phyloP scores from a whole-genome alignment of 2,888 invertebrate species.

The Melikaiella ostensackeni region DNA sequence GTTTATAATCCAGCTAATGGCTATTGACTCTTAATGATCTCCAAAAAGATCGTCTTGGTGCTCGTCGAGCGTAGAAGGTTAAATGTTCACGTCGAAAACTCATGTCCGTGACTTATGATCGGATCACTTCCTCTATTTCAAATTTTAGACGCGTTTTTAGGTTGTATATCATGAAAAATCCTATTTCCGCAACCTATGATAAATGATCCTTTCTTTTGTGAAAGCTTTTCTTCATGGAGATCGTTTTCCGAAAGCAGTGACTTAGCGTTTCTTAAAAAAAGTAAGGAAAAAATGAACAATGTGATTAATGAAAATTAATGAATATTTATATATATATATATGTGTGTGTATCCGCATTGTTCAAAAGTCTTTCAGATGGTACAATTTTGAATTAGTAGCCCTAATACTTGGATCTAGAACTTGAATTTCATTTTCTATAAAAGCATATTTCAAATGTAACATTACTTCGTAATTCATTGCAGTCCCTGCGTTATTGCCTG shows the following conservation, averaged over 20 bases:
- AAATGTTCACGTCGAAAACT: neutral
- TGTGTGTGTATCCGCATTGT: no score
- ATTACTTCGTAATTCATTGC: neutral
- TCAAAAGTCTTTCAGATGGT: no score
- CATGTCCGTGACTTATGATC: neutral
- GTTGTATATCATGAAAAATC: neutral
- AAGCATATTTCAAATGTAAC: neutral
- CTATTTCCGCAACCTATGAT: neutral
- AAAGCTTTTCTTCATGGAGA: neutral
- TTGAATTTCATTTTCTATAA: neutral
- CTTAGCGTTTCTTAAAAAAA: neutral
- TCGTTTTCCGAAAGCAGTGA: neutral
- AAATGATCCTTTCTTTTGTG: neutral
- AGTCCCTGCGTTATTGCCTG: neutral
- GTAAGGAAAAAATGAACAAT: neutral
- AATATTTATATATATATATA: no score
- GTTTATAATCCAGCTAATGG: neutral
- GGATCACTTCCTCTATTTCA: neutral
- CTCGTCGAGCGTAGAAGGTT: slow-evolving; percentile 27
- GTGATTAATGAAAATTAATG: no score
- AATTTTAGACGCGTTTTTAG: neutral
- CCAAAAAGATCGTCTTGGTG: slow-evolving; percentile 4
- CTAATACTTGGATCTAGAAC: no score
- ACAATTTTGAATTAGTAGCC: no score
- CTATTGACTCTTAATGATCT: neutral